These are phyloP conservation scores for Lasiurus borealis DNA, from an alignment of 2,113 vertebrate genomes.

Conservation along the genomic window DNA sequence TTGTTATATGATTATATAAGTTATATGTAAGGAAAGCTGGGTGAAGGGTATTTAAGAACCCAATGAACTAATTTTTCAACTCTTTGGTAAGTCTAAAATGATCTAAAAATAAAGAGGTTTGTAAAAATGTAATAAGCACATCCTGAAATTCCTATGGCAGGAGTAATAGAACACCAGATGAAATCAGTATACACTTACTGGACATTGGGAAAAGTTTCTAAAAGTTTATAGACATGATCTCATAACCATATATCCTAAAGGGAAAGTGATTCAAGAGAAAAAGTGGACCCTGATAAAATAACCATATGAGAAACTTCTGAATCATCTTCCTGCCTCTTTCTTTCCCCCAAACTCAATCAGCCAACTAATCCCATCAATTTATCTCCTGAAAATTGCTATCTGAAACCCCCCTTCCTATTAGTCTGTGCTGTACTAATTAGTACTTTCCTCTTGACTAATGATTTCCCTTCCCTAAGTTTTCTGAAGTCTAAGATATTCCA, in stretches of 20 bases:
- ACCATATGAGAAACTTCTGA: slow-evolving; percentile 39
- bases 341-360: not conserved
- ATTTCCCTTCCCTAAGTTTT: not conserved
- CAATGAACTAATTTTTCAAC: not conserved
- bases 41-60: not conserved
- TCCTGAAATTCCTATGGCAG: slow-evolving; percentile 49
- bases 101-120: slow-evolving; percentile 27
- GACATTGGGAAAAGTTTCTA: slow-evolving; percentile 32
- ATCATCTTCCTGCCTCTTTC: slow-evolving; percentile 42
- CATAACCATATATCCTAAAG: slow-evolving; percentile 32
- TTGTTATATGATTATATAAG: not conserved
- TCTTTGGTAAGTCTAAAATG: not conserved
- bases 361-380: not conserved
- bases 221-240: slow-evolving; percentile 70
- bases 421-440: not conserved
- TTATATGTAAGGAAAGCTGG: not conserved
- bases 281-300: not conserved
- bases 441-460: not conserved
- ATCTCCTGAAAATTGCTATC: not conserved
- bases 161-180: not conserved
- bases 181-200: slow-evolving; percentile 29
- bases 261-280: slow-evolving; percentile 64
- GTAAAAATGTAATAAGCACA: not conserved
- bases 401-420: not conserved
- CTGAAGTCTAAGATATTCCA: not conserved